Conservation (phyloP, 35 echinoderm and acorn worm species). For the Holothuria glaberrima region DNA sequence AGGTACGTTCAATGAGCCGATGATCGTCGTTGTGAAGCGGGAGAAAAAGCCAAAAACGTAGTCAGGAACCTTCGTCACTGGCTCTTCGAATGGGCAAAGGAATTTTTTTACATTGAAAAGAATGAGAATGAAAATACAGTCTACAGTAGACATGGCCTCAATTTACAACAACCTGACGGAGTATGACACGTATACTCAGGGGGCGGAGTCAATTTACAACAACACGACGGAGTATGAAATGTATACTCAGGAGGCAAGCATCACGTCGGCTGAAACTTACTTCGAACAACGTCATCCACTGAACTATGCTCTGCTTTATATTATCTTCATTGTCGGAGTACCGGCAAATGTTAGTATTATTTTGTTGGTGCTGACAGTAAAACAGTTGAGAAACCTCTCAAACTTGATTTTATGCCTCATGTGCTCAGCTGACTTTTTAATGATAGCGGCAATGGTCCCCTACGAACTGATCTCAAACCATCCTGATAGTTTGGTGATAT, state of each 20-base stretch:
- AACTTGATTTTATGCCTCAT: background rate
- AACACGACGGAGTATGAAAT: background rate
- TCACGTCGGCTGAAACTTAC: background rate
- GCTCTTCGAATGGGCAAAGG: no score
- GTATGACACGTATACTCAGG: no score
- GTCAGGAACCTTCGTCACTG: no score
- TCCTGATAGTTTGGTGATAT: no score
- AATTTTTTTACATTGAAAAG: no score
- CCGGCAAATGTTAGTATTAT: conserved; percentile 13
- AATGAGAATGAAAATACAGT: no score
- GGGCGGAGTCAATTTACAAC: no score
- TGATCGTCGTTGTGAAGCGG: no score
- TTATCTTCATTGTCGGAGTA: background rate
- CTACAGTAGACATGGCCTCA: no score
- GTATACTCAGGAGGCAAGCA: background rate
- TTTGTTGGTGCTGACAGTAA: background rate
- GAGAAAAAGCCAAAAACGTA: no score
- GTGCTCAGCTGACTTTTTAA: background rate
- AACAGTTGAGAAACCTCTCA: conserved; percentile 18
- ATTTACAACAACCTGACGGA: no score
- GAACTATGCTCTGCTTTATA: background rate
- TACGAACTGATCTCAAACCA: background rate
- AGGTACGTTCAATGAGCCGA: no score
- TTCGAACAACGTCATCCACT: background rate
- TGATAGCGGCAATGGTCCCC: background rate